Conservation (phyloP, 2,113 vertebrate species). For the Phyllopteryx taeniolatus region DNA sequence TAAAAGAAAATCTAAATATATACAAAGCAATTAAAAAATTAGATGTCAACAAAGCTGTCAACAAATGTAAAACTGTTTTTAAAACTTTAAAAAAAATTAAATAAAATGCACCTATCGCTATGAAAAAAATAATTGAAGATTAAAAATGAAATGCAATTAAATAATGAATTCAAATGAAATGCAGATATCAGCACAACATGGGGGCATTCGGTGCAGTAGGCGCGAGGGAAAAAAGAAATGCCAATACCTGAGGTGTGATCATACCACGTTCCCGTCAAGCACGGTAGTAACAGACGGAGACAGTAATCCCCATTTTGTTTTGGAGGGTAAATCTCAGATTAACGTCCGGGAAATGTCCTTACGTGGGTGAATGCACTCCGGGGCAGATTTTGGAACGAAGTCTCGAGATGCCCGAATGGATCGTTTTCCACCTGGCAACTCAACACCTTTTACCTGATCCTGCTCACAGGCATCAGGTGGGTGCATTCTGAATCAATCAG, state of each 20-base stretch:
- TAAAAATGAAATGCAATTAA: neutral
- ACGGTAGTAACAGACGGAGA: constrained; percentile 43
- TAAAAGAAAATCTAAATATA: too few species aligned
- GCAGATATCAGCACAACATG: constrained; percentile 18
- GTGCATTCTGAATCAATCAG: neutral
- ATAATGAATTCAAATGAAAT: constrained; percentile 1
- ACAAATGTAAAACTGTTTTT: too few species aligned
- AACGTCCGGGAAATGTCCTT: constrained; percentile 47
- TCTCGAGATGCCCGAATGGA: neutral
- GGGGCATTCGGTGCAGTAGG: constrained; percentile 15
- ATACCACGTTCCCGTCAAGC: constrained; percentile 37
- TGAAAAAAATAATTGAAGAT: too few species aligned
- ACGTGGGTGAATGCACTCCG: neutral
- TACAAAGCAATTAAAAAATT: too few species aligned
- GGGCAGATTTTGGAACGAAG: neutral
- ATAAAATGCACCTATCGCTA: too few species aligned
- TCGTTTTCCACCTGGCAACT: neutral
- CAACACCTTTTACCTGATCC: too few species aligned
- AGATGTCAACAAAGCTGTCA: too few species aligned
- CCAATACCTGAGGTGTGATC: constrained; percentile 53
- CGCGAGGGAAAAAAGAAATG: constrained; percentile 8
- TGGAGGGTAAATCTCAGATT: constrained; percentile 61
- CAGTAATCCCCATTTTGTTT: constrained; percentile 55
- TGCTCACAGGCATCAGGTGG: neutral
- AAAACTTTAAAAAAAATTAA: too few species aligned